phyloP scores from a whole-genome alignment of 2,797 vertebrate species.

The Spinus pinus region DNA sequence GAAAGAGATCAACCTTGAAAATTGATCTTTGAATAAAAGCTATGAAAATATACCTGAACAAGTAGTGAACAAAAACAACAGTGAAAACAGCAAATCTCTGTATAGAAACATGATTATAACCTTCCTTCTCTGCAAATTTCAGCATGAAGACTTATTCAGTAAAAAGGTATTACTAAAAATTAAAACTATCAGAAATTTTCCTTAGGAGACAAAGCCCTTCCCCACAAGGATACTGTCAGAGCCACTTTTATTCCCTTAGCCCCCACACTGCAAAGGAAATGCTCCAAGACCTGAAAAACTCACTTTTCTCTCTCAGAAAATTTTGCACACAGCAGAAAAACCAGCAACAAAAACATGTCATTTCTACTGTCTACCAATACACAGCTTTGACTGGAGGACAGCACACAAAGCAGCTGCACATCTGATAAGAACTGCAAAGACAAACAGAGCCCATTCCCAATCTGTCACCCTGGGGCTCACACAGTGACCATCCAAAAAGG shows the following conservation, averaged over 20 bases:
- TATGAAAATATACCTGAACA: background rate
- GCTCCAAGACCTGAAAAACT: background rate
- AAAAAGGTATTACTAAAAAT: background rate
- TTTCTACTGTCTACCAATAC: background rate
- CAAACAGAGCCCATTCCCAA: background rate
- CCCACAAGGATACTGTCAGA: background rate
- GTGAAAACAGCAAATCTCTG: background rate
- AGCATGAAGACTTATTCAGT: background rate
- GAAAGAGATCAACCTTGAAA: background rate
- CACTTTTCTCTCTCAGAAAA: background rate
- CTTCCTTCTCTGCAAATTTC: background rate
- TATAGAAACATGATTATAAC: background rate
- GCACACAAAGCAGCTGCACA: background rate
- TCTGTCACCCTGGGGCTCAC: background rate
- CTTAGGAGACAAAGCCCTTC: background rate
- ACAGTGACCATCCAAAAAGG: background rate
- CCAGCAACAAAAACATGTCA: background rate
- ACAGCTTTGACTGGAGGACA: background rate
- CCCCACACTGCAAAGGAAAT: background rate
- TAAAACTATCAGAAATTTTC: background rate
- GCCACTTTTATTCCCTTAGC: background rate
- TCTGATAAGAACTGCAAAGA: background rate
- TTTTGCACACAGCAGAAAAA: background rate
- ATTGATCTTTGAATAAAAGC: background rate
- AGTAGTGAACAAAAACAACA: background rate